Percentiles rank a stretch among this genome's conserved stretches.
Evolutionary conservation across 2,797 vertebrate genomes (phyloP).

Genomic region (Ibycter americanus): DNA sequence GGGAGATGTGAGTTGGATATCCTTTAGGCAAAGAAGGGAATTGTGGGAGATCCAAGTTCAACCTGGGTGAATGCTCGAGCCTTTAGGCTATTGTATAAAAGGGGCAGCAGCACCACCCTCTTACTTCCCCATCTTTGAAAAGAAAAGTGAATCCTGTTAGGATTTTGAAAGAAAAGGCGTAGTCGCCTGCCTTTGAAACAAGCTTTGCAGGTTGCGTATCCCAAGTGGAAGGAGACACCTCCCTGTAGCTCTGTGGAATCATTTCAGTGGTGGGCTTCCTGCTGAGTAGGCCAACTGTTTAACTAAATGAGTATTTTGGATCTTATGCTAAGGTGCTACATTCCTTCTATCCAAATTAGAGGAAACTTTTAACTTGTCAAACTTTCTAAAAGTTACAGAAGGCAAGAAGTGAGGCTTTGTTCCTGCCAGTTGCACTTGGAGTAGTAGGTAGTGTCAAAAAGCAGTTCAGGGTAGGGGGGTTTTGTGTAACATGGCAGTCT

Average conservation of each 20-base stretch:
- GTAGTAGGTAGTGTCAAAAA: not conserved
- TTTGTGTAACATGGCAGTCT: not conserved
- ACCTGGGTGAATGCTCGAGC: conserved; percentile 59
- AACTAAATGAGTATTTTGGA: not conserved
- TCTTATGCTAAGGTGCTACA: not conserved
- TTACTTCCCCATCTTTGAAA: conserved; percentile 67
- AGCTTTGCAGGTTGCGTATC: conserved; percentile 64
- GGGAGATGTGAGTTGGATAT: conserved; percentile 59
- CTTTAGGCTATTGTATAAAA: conserved; percentile 69
- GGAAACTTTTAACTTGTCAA: not conserved
- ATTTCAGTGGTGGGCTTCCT: conserved; percentile 61
- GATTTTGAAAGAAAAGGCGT: conserved; percentile 70
- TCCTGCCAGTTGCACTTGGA: not conserved
- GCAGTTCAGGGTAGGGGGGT: not conserved
- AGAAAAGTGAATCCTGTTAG: conserved; percentile 67
- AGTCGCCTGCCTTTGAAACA: conserved; percentile 61
- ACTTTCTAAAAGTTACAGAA: not conserved
- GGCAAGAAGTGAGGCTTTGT: not conserved
- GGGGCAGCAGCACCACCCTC: conserved; percentile 69
- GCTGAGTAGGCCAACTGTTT: not conserved
- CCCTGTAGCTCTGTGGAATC: conserved; percentile 11
- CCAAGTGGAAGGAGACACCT: conserved; percentile 43
- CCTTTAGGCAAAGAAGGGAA: conserved; percentile 66
- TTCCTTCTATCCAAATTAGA: not conserved
- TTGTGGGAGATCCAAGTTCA: conserved; percentile 67